phyloP scores from a whole-genome alignment of 2,797 vertebrate species.

The Bryconaethiops microstoma region DNA sequence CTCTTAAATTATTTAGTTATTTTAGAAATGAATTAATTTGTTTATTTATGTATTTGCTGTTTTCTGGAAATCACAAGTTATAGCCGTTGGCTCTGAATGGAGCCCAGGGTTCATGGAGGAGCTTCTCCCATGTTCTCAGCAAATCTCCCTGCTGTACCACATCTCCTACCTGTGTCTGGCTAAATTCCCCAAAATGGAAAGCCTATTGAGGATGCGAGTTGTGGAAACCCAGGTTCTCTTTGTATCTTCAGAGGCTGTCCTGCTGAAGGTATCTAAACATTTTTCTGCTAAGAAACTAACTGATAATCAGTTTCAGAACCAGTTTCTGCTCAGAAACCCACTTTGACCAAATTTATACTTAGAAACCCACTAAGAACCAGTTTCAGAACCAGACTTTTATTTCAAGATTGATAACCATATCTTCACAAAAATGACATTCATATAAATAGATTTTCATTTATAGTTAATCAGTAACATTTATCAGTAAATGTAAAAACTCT shows the following conservation, averaged over 20 bases:
- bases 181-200: background rate
- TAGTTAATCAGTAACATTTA: too few relatives aligned
- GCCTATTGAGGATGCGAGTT: background rate
- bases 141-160: slow-evolving; percentile 8
- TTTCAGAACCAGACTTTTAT: too few relatives aligned
- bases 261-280: background rate
- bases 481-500: too few relatives aligned
- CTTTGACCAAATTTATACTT: too few relatives aligned
- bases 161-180: slow-evolving; percentile 3
- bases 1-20: too few relatives aligned
- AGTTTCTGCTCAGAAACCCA: too few relatives aligned
- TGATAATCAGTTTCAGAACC: too few relatives aligned
- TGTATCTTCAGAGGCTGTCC: background rate
- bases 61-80: background rate
- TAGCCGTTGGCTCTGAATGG: background rate
- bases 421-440: too few relatives aligned
- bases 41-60: background rate
- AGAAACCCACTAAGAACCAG: too few relatives aligned
- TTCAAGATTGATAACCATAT: too few relatives aligned
- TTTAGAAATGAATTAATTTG: background rate
- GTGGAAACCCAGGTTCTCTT: background rate
- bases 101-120: background rate
- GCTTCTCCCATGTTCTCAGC: background rate
- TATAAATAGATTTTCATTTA: too few relatives aligned
- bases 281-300: background rate